Evolutionary conservation across 2,797 vertebrate species (phyloP).

Genomic region (Catharus ustulatus): DNA sequence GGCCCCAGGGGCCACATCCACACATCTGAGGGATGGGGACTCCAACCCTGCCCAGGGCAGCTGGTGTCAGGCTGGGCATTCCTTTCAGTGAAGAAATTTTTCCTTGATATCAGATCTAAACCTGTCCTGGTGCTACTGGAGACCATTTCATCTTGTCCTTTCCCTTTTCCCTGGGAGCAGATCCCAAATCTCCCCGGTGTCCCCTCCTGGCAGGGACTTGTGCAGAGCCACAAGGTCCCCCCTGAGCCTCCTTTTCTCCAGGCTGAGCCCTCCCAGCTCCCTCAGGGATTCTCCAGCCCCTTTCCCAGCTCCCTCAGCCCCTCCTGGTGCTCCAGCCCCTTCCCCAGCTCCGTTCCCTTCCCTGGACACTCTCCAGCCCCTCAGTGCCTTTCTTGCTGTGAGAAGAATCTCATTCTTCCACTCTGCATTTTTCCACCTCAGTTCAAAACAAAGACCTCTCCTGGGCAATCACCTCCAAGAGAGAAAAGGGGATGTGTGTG

Average conservation of each 20-base stretch:
- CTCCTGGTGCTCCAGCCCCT: too few species aligned
- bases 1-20: neutral
- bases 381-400: neutral
- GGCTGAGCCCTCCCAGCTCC: neutral
- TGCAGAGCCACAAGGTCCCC: fast-evolving
- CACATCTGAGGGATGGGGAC: too few species aligned
- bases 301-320: too few species aligned
- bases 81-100: neutral
- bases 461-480: neutral
- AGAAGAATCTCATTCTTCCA: neutral
- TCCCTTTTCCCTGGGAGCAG: neutral
- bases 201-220: neutral
- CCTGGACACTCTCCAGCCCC: fast-evolving
- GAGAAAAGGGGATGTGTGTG: neutral
- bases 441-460: neutral
- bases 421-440: neutral
- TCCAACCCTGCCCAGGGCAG: too few species aligned
- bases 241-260: neutral
- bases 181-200: fast-evolving
- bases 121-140: neutral
- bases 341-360: fast-evolving
- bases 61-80: neutral
- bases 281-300: neutral
- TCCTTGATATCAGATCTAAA: neutral
- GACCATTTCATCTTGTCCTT: fast-evolving